Evolutionary conservation across 2,797 vertebrate species (phyloP), one percentile per base, ranked within the genome.

Genomic region (Enoplosus armatus): DNA sequence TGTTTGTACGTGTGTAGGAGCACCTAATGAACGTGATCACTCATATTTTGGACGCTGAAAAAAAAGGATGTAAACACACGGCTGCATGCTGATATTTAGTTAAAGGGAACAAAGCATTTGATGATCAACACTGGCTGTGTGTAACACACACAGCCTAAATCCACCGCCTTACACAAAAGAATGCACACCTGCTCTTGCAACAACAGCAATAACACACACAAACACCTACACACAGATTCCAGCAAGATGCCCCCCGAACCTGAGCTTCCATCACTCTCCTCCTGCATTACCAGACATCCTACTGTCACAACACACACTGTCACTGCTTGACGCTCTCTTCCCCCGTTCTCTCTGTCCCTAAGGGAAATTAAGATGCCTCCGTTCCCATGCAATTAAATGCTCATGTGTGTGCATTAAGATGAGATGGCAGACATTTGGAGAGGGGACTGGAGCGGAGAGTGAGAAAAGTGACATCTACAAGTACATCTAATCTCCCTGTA

Each of bases 331-430:
- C 72, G 45, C 41, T 22, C 26, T 53, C 75, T 48, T 2, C 16
- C 1, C 15, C 14, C 8, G 26, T 27, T 47, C 58, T 55, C 53
- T 66, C 48, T 33, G 66, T 84, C 84, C 89, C 79, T 64, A 27
- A 80, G 79, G 90, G 83, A 89, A 90, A 91, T 93, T 76, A 87
- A 72, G 80, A 90, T 48, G 80, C 90, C 87, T 90, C 51, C 58
- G 85, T 89, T 87, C 82, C 85, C 77, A 74, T 80, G 85, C 77
- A 88, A 92, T 93, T 90, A 93, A 91, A 90, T 47, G 45, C 58
- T 72, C n/a, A n/a, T n/a, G n/a, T n/a, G n/a, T n/a, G n/a, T n/a
- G n/a, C n/a, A n/a, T n/a, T n/a, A n/a, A 73, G 50, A 80, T 71
- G 71, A 71, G 50, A 83, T 62, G 61, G 69, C 67, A 86, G 79